These are phyloP conservation scores for Mnemiopsis leidyi DNA, from an alignment of 37 sponge, comb jelly and placozoan species.

Conservation along the genomic window DNA sequence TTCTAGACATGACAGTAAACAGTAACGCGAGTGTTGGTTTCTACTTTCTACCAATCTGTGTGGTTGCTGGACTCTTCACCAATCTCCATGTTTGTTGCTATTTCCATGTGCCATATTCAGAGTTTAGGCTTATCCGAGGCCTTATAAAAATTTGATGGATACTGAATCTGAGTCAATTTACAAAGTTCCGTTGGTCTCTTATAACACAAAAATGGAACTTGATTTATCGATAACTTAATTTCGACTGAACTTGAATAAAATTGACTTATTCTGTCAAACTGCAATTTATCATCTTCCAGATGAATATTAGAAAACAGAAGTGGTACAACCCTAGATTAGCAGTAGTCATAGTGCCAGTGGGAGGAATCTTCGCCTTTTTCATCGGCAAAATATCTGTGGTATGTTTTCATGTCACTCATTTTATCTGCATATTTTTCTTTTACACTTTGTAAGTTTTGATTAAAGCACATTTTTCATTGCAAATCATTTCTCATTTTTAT, in stretches of 20 bases:
- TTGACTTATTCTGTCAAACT: too few relatives aligned
- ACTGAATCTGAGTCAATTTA: too few relatives aligned
- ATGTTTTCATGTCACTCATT: background rate
- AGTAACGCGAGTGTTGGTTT: background rate
- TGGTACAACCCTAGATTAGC: constrained; percentile 43
- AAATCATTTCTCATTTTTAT: too few relatives aligned
- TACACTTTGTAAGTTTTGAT: too few relatives aligned
- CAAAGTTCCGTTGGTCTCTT: too few relatives aligned
- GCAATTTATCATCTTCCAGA: background rate
- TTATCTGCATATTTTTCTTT: background rate
- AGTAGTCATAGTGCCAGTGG: background rate
- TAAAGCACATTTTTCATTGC: too few relatives aligned
- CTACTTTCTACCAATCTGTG: background rate
- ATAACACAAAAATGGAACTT: too few relatives aligned
- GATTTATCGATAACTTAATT: too few relatives aligned
- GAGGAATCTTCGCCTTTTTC: constrained; percentile 17
- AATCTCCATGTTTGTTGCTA: constrained; percentile 19
- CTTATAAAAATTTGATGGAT: too few relatives aligned
- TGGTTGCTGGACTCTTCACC: background rate
- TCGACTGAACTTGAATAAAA: too few relatives aligned
- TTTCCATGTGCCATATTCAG: too few relatives aligned
- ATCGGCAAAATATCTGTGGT: background rate
- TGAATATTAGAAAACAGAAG: constrained; percentile 46
- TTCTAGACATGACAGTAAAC: constrained; percentile 40
- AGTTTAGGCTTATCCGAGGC: too few relatives aligned